These are phyloP conservation scores for Drosophila cardini DNA, from an alignment of 1,140 invertebrate genomes.

Conservation along the genomic window DNA sequence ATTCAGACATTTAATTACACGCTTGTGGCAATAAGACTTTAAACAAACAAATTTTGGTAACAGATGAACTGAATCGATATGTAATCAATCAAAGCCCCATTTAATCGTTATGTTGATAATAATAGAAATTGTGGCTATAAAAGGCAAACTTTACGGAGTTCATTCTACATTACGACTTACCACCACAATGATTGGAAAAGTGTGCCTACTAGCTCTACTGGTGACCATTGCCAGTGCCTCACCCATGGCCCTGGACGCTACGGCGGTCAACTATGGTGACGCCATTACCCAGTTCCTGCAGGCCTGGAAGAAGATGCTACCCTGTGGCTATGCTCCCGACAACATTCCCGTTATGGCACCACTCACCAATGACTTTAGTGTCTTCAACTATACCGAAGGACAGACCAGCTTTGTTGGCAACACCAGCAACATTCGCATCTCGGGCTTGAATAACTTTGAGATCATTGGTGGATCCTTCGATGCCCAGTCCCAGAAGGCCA, in stretches of 20 bases:
- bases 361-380: conserved; percentile 31
- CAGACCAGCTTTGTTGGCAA: conserved; percentile 53
- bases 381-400: conserved; percentile 29
- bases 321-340: conserved; percentile 55
- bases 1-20: not conserved
- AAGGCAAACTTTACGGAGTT: conserved; percentile 31
- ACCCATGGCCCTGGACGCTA: conserved; percentile 35
- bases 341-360: conserved; percentile 60
- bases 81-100: conserved; percentile 49
- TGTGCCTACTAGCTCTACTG: conserved; percentile 52
- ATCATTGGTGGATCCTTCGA: conserved; percentile 51
- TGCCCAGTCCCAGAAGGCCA: conserved; percentile 36
- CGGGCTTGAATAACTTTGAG: conserved; percentile 56
- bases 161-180: not conserved
- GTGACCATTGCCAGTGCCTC: conserved; percentile 26
- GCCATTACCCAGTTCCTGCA: conserved; percentile 45
- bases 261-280: conserved; percentile 35
- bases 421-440: conserved; percentile 58
- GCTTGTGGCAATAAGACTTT: conserved; percentile 8
- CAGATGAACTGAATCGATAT: conserved; percentile 6
- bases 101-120: conserved; percentile 8
- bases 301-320: conserved; percentile 64
- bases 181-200: conserved; percentile 50
- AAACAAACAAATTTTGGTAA: not conserved
- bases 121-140: conserved; percentile 36